Base-by-base conservation (phyloP, 2,113 vertebrate genomes). In the Meles meles region DNA sequence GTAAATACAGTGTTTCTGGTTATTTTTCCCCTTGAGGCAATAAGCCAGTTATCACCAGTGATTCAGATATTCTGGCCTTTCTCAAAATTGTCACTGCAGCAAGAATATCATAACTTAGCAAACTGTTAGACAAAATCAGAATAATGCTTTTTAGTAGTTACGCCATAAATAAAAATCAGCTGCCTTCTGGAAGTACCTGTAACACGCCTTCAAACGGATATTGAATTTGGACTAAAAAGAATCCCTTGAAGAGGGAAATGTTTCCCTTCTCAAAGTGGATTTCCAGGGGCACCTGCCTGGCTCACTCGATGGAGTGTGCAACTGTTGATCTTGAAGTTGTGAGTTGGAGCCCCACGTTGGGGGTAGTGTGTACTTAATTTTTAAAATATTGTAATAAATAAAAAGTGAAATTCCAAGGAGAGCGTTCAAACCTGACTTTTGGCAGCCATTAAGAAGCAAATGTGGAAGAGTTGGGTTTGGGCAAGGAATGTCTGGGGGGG, bases 1-100 rank as follows among this genome's bases (percentile, higher is more conserved):
- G 74, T 97, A 98, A 98, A 98, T 97, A 98, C 23, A 95, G 59
- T 34, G 81, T 96, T 97, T 81, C 97, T 97, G 63, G 95, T 96
- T 97, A 85, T 94, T 98, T 95, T 98, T 74, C 57, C 59, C 65
- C 57, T 79, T 96, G 27, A 49, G 96, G 94, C 52, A 96, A 18
- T 85, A 93, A 52, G 96, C 96, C 95, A 98, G 59, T 20, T 96
- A 88, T 95, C 44, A 74, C 82, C 47, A 55, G 69, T 37, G 84
- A 96, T 98, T 97, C 61, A 96, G 55, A 96, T 92, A 55, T 65
- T 65, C 37, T 96, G 96, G 52, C 76, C 86, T 98, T 98, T 98
- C 96, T 98, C 96, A 98, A 67, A 98, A 97, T 94, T 93, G 93
- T 77, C 74, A 71, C 87, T 34, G 34, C 31, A 67, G 71, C 77